Percentiles rank a stretch among this genome's conserved stretches.
Evolutionary conservation across 2,888 invertebrate genomes (phyloP).

Genomic region (Patella pellucida): DNA sequence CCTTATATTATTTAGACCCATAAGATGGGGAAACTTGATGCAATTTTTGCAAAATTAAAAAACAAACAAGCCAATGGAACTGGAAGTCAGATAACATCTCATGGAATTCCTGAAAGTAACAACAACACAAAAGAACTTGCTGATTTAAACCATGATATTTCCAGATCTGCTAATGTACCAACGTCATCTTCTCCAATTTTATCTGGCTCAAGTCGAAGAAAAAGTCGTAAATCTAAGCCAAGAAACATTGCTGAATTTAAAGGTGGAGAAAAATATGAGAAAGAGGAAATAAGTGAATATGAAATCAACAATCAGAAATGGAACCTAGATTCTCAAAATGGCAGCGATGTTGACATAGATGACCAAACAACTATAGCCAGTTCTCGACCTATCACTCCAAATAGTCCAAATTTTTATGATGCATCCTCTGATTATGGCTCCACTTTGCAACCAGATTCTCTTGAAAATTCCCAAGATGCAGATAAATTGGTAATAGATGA

Average conservation of each 20-base stretch:
- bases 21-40: conserved; percentile 62
- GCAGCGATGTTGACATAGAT: neutral
- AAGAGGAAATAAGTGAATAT: conserved; percentile 57
- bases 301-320: conserved; percentile 52
- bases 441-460: neutral
- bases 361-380: neutral
- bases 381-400: neutral
- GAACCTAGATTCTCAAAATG: neutral
- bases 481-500: conserved; percentile 12
- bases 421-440: conserved; percentile 18
- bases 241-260: conserved; percentile 76
- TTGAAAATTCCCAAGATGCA: conserved; percentile 1
- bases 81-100: conserved; percentile 3
- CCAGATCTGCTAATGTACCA: neutral
- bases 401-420: neutral
- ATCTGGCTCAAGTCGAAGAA: conserved; percentile 38
- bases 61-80: conserved; percentile 12
- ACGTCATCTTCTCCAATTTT: neutral
- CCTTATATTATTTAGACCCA: conserved; percentile 5
- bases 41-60: conserved; percentile 67
- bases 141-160: conserved; percentile 18
- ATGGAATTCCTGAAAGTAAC: conserved; percentile 14
- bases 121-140: conserved; percentile 23
- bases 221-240: conserved; percentile 74
- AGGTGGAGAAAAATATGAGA: conserved; percentile 38